Evolutionary conservation across 2,888 invertebrate species (phyloP).

Genomic region (Harpalus rufipes): DNA sequence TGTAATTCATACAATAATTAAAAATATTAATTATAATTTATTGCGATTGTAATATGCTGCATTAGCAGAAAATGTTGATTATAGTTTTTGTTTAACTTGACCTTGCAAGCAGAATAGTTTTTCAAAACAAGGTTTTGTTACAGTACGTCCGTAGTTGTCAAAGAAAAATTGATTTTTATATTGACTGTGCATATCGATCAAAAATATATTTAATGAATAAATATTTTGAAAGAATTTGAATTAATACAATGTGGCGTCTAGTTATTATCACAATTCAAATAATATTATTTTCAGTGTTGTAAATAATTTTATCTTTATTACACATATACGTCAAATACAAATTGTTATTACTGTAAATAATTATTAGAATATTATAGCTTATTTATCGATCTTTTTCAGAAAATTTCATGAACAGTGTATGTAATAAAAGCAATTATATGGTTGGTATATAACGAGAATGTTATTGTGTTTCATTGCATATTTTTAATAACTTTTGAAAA

Average conservation of each 20-base stretch:
- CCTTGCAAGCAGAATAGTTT: background rate
- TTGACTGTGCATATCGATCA: background rate
- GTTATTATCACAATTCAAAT: background rate
- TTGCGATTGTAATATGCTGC: background rate
- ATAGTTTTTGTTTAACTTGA: background rate
- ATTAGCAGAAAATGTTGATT: slow-evolving; percentile 17
- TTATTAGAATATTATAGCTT: background rate
- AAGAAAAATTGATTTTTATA: background rate
- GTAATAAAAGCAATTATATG: background rate
- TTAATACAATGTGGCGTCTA: background rate
- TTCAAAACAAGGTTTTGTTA: background rate
- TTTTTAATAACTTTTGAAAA: too few species aligned
- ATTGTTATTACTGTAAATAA: background rate
- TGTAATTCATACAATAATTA: background rate
- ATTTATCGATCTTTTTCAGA: background rate
- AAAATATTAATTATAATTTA: slow-evolving; percentile 32
- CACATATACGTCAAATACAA: background rate
- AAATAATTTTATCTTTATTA: slow-evolving; percentile 8
- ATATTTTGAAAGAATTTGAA: background rate
- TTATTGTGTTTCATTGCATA: background rate
- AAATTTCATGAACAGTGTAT: background rate
- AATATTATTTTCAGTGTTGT: background rate
- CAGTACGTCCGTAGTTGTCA: background rate
- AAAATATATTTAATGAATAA: background rate
- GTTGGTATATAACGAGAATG: background rate